Conservation (phyloP, 2,113 vertebrate genomes). For the Labeo catla region DNA sequence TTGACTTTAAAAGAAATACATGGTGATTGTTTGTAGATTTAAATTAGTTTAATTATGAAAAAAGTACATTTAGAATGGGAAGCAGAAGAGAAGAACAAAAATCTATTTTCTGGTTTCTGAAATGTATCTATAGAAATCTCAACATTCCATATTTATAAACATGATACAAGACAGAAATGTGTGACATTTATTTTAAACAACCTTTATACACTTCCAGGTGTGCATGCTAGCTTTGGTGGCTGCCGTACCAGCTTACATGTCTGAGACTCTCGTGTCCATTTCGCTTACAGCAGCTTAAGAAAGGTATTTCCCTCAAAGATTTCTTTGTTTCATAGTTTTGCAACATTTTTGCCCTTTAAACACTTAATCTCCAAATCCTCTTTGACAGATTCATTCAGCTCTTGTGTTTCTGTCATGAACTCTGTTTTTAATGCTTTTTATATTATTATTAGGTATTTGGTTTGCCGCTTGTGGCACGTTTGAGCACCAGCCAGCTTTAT, state of each 20-base stretch:
- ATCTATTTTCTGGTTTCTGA: neutral
- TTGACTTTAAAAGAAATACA: neutral
- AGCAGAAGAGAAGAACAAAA: neutral
- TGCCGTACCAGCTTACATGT: neutral
- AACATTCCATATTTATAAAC: constrained; percentile 35
- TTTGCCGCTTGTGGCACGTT: constrained; percentile 14
- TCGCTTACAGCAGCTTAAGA: neutral
- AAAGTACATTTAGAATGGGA: neutral
- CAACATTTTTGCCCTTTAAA: neutral
- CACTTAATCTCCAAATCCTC: constrained; percentile 15
- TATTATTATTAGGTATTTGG: constrained; percentile 8
- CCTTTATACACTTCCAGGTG: neutral
- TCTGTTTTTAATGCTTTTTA: constrained; percentile 20
- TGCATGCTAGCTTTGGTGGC: neutral
- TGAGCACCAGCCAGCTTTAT: constrained; percentile 14
- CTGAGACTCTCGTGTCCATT: constrained; percentile 6
- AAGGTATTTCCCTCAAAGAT: constrained; percentile 3
- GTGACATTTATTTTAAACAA: neutral
- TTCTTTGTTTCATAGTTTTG: constrained; percentile 10
- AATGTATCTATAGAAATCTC: neutral
- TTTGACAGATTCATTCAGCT: constrained; percentile 36
- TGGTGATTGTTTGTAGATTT: neutral
- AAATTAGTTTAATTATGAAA: neutral
- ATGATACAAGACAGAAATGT: constrained; percentile 2
- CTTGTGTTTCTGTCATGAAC: constrained; percentile 4